A percentile compares a stretch with the other conserved stretches of the same genome.
These are phyloP conservation scores for Neoniphon sammara DNA, from an alignment of 2,797 vertebrate species.

Conservation along the genomic window DNA sequence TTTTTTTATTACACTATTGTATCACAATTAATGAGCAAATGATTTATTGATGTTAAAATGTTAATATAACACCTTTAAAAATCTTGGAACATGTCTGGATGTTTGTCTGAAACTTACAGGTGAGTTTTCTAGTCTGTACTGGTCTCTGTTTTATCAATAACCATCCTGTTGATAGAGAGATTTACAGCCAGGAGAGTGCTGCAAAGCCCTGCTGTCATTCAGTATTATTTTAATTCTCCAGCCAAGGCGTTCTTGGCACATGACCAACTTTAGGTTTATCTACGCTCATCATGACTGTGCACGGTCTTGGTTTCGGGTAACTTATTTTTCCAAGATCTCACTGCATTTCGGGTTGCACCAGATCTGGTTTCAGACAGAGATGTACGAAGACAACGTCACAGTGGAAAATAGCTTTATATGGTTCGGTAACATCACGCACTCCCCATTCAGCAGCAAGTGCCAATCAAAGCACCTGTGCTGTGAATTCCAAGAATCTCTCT, in stretches of 20 bases:
- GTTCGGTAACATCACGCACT: not conserved
- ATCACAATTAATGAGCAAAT: not conserved
- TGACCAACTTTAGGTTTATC: constrained; percentile 20
- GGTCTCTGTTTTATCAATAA: constrained; percentile 27
- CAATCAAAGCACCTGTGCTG: constrained; percentile 5
- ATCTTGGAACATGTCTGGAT: too few relatives aligned
- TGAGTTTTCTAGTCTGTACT: constrained; percentile 9
- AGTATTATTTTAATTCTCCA: constrained; percentile 39
- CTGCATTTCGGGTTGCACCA: not conserved
- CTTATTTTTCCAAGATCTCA: too few relatives aligned
- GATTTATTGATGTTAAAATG: constrained; percentile 12
- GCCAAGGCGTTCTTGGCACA: constrained; percentile 52
- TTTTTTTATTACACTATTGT: constrained; percentile 5
- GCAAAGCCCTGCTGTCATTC: constrained; percentile 27
- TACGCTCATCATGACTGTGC: constrained; percentile 26
- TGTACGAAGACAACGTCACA: not conserved
- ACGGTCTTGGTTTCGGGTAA: not conserved
- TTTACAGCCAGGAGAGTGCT: constrained; percentile 19
- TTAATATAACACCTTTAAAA: not conserved
- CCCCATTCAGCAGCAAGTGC: not conserved
- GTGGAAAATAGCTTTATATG: not conserved
- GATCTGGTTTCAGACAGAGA: constrained; percentile 16
- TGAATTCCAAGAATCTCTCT: constrained; percentile 20
- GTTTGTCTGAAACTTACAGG: too few relatives aligned
- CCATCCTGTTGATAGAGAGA: constrained; percentile 21